Base-by-base conservation (phyloP, 1,140 invertebrate genomes). In the Pissodes strobi region DNA sequence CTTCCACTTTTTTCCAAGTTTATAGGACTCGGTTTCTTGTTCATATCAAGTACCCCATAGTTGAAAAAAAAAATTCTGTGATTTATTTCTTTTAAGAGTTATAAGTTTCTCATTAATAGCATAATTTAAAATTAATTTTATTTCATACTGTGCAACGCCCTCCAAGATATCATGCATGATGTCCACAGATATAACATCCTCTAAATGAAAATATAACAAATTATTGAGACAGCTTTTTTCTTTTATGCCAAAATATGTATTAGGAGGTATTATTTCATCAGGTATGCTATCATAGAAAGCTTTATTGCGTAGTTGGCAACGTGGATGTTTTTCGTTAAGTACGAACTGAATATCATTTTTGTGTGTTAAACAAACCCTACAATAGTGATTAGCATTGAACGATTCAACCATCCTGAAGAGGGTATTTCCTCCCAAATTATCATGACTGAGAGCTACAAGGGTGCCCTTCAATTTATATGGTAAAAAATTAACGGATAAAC, bases 101-200 rank as follows among this genome's bases (percentile, higher is more conserved):
- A 55, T 53, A 15, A 43, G 2, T 2, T 34, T 63, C 22, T 13
- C n/a, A 5, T 34, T 17, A 41, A 52, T 15, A 1, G 41, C 1
- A 9, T 45, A 5, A 30, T 25, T 63, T 6, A 55, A 2, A 30
- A 63, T 43, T 1, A 55, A 38, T 34, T 63, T 63, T 2, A 63
- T 13, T 55, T 43, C 49, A 10, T 19, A 34, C 5, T 8, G 49
- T 15, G 25, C 60, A 2, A 18, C 18, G 2, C 49, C 49, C 38
- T 63, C 60, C 2, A 63, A 25, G n/a, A 43, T 45, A 63, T 63
- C 60, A 55, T 63, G 60, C 60, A 63, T 63, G 0, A 55, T 45
- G 43, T 63, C 60, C 2, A 63, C 49, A 27, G 49, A 55, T 10
- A n/a, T 3, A 4, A 37, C 12, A 63, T 63, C 41, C 23, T 22